Conservation (phyloP, 2,888 invertebrate species). For the Syrphus vitripennis region DNA sequence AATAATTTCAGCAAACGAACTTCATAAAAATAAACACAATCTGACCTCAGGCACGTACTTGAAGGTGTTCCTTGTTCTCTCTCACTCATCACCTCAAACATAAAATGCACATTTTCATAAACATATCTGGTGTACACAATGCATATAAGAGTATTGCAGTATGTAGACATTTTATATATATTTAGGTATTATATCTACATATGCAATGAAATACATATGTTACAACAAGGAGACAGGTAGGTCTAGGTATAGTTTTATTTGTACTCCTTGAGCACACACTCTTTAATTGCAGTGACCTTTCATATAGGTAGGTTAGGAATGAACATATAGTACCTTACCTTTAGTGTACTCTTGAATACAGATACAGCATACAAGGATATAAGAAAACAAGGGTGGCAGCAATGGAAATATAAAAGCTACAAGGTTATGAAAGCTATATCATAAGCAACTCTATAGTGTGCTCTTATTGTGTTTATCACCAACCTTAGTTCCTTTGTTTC, state of each 20-base stretch:
- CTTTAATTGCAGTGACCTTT: constrained; percentile 54
- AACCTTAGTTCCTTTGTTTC: constrained; percentile 7
- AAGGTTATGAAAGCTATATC: constrained; percentile 21
- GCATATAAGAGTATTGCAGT: neutral
- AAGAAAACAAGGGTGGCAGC: constrained; percentile 5
- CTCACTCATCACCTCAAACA: constrained; percentile 12
- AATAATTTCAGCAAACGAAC: neutral
- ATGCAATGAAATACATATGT: neutral
- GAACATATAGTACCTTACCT: neutral
- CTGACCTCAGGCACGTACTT: constrained; percentile 22
- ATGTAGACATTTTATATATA: neutral
- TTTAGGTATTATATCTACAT: neutral
- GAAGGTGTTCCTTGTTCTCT: constrained; percentile 2
- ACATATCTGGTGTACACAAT: neutral
- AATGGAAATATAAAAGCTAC: constrained; percentile 12
- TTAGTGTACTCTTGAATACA: constrained; percentile 1
- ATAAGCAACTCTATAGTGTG: constrained; percentile 23
- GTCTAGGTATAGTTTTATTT: constrained; percentile 5
- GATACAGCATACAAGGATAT: neutral
- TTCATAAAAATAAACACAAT: constrained; percentile 11
- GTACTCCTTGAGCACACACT: constrained; percentile 23
- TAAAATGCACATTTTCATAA: neutral
- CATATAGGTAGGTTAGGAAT: neutral
- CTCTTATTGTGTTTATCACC: constrained; percentile 24
- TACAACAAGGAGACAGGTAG: constrained; percentile 4